A percentile compares a stretch with the other conserved stretches of the same genome.
Evolutionary conservation across 2,888 invertebrate genomes (phyloP).

Genomic region (Actias luna): DNA sequence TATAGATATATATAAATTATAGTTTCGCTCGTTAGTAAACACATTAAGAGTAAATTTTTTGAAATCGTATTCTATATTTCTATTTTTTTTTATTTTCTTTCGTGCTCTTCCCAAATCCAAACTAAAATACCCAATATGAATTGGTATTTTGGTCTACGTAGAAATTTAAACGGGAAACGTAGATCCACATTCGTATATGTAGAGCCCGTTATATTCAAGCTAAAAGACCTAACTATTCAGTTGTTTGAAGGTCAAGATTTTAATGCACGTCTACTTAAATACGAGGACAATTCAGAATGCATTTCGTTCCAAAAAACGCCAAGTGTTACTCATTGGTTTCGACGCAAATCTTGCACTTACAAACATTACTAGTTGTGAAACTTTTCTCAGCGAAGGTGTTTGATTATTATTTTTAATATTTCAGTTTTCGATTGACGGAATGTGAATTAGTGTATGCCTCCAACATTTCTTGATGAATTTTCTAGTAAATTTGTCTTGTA

Average conservation of each 20-base stretch:
- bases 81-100: no score
- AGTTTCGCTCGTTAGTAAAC: no score
- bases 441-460: neutral
- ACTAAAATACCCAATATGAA: no score
- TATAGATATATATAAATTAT: no score
- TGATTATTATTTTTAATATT: neutral
- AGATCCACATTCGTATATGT: neutral
- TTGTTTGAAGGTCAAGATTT: neutral
- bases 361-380: constrained; percentile 1
- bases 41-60: no score
- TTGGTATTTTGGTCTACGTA: no score
- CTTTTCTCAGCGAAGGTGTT: neutral
- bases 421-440: no score
- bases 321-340: neutral
- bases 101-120: no score
- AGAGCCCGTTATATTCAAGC: neutral
- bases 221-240: neutral
- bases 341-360: neutral
- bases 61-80: no score
- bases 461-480: neutral
- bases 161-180: neutral
- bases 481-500: no score
- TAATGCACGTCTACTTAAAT: constrained; percentile 2
- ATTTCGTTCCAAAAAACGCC: neutral
- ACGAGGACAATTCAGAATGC: neutral